Percentiles rank a stretch among this genome's conserved stretches.
These are phyloP conservation scores for Lithophane semibrunnea DNA, from an alignment of 2,888 invertebrate genomes.

Conservation along the genomic window DNA sequence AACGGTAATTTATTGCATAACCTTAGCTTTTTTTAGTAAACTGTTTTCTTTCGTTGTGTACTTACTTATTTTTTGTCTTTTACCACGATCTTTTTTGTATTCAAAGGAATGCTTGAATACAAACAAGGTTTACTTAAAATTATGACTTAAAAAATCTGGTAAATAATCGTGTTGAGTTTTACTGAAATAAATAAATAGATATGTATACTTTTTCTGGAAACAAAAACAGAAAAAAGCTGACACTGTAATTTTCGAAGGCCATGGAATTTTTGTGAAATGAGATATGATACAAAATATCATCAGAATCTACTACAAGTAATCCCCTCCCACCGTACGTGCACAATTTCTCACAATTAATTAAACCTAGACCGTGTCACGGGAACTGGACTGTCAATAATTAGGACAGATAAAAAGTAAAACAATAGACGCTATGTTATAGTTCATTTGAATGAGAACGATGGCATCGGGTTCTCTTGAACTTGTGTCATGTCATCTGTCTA, in stretches of 20 bases:
- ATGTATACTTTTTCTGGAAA: too few species aligned
- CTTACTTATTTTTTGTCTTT: background rate
- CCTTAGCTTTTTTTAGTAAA: background rate
- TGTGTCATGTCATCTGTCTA: too few species aligned
- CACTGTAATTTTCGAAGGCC: too few species aligned
- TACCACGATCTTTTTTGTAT: too few species aligned
- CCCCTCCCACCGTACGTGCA: background rate
- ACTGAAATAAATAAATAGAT: too few species aligned
- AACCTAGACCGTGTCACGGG: constrained; percentile 39
- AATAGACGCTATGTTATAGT: constrained; percentile 24
- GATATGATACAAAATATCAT: background rate
- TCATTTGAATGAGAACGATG: constrained; percentile 44
- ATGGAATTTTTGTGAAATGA: too few species aligned
- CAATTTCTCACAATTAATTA: constrained; percentile 27
- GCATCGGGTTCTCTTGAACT: constrained; percentile 29
- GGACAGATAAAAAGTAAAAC: constrained; percentile 50
- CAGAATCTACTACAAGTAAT: background rate
- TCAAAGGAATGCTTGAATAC: too few species aligned
- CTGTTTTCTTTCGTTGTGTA: background rate
- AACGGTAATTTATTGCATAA: constrained; percentile 27
- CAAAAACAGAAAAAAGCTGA: too few species aligned
- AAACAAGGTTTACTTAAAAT: too few species aligned
- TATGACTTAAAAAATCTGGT: too few species aligned
- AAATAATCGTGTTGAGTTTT: too few species aligned
- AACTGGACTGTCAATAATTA: constrained; percentile 35